phyloP scores from a whole-genome alignment of 2,113 vertebrate species.

The Platanista minor region DNA sequence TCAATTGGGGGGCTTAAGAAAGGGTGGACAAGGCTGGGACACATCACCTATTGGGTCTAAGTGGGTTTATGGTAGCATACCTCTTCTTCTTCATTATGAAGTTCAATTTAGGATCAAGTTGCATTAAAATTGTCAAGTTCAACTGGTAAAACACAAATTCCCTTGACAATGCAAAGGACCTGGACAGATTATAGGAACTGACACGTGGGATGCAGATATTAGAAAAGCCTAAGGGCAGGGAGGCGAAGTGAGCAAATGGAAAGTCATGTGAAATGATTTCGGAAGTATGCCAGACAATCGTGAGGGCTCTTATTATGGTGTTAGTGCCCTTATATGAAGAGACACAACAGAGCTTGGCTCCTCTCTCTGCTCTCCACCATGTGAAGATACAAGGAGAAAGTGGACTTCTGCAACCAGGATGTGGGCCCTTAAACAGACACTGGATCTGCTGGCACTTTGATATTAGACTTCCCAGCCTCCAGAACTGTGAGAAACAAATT shows the following conservation, averaged over 20 bases:
- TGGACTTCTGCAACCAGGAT: neutral
- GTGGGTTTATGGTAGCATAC: neutral
- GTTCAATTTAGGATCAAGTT: neutral
- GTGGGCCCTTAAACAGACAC: neutral
- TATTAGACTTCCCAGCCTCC: neutral
- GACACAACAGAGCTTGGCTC: neutral
- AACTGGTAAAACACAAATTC: neutral
- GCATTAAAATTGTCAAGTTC: neutral
- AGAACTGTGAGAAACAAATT: neutral
- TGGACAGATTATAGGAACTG: rapidly evolving
- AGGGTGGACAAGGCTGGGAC: neutral
- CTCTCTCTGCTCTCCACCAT: neutral
- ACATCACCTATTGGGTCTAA: neutral
- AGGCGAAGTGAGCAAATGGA: neutral
- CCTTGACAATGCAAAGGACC: neutral
- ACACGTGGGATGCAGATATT: neutral
- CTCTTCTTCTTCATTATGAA: neutral
- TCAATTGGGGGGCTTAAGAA: neutral
- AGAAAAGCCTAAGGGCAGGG: neutral
- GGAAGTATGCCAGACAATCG: neutral
- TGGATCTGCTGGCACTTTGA: neutral
- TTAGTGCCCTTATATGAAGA: neutral
- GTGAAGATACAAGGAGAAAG: neutral
- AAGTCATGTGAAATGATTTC: neutral
- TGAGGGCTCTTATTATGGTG: neutral